phyloP scores from a whole-genome alignment of 1,140 invertebrate species.

The Anagrus nilaparvatae region DNA sequence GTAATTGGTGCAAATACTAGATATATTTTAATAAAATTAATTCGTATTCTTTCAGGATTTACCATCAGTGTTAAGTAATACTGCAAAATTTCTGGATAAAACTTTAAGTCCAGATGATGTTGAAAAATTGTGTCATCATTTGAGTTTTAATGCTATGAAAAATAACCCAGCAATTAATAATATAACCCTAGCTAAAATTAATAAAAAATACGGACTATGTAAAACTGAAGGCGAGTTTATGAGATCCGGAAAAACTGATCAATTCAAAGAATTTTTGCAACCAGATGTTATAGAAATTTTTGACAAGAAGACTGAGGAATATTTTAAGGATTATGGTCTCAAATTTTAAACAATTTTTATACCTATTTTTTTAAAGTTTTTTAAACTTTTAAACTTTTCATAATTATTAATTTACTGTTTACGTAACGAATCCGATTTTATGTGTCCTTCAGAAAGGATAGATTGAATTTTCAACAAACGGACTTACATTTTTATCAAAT shows the following conservation, averaged over 20 bases:
- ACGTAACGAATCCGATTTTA: too few relatives aligned
- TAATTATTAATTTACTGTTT: too few relatives aligned
- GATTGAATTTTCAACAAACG: too few relatives aligned
- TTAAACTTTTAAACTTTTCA: slow-evolving; percentile 1
- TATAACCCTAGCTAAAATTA: slow-evolving; percentile 34
- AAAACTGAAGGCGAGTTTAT: slow-evolving; percentile 46
- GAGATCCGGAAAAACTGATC: slow-evolving; percentile 51
- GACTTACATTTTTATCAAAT: too few relatives aligned
- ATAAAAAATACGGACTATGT: slow-evolving; percentile 37
- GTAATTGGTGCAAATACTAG: too few relatives aligned
- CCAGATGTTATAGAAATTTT: slow-evolving; percentile 39
- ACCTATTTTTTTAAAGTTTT: too few relatives aligned
- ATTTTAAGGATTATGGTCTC: slow-evolving; percentile 12
- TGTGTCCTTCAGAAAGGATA: too few relatives aligned
- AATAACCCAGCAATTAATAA: slow-evolving; percentile 64
- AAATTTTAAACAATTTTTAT: too few relatives aligned
- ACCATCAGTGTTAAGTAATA: slow-evolving; percentile 43
- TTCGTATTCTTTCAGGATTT: slow-evolving; percentile 45
- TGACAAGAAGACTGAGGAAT: slow-evolving; percentile 15
- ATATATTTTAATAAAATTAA: not conserved
- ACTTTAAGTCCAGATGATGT: slow-evolving; percentile 42
- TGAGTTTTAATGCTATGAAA: slow-evolving; percentile 60
- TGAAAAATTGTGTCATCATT: slow-evolving; percentile 42
- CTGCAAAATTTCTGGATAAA: slow-evolving; percentile 49
- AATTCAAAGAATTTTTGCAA: slow-evolving; percentile 53